Evolutionary conservation across 1,140 invertebrate species (phyloP).

Genomic region (Bombus confusus): DNA sequence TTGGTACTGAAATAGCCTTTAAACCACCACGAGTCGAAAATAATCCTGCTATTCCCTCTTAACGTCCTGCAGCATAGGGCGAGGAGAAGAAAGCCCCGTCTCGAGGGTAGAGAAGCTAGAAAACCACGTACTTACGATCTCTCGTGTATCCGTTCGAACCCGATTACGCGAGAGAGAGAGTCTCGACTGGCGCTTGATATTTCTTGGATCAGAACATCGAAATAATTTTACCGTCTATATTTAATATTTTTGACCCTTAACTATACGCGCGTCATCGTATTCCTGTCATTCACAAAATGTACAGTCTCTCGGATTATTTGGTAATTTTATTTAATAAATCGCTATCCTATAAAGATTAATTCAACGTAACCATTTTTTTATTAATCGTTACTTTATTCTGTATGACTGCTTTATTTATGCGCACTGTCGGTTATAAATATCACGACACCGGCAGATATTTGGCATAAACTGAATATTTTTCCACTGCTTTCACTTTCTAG

Average conservation of each 20-base stretch:
- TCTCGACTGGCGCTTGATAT: background rate
- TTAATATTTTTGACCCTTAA: background rate
- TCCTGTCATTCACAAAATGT: background rate
- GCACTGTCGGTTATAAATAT: too few relatives aligned
- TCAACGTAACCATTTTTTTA: too few relatives aligned
- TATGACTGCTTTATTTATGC: too few relatives aligned
- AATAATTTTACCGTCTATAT: background rate
- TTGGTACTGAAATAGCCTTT: conserved; percentile 64
- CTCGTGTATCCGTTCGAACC: background rate
- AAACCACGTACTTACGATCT: too few relatives aligned
- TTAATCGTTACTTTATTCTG: too few relatives aligned
- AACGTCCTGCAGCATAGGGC: conserved; percentile 11
- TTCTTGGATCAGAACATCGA: too few relatives aligned
- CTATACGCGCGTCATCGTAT: too few relatives aligned
- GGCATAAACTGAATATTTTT: too few relatives aligned
- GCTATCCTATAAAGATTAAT: background rate
- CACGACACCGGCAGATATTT: too few relatives aligned
- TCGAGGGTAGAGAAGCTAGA: conserved; percentile 14
- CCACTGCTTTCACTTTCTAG: too few relatives aligned
- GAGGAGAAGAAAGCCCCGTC: background rate
- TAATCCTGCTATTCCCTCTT: conserved; percentile 51
- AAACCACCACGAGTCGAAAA: conserved; percentile 64
- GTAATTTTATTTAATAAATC: background rate
- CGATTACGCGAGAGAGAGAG: background rate
- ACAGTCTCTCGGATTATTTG: background rate